Conservation (phyloP, 2,888 invertebrate species). For the Drosophila hamatofila region DNA sequence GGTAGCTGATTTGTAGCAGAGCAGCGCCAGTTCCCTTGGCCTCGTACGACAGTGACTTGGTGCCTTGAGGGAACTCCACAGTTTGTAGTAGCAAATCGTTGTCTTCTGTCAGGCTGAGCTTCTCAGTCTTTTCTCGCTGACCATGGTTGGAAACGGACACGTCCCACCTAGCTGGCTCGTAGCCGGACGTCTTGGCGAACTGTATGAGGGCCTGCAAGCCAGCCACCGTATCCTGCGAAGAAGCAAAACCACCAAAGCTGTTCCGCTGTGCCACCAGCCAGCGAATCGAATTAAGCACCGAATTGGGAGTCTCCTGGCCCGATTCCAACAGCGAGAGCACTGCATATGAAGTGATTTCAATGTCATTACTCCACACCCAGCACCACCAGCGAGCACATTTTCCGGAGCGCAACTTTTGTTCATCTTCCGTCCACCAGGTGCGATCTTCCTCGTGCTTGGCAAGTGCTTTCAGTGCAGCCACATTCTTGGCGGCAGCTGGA, state of each 20-base stretch:
- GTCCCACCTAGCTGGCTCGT: conserved; percentile 86
- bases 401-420: conserved; percentile 80
- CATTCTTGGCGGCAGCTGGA: conserved; percentile 87
- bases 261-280: conserved; percentile 91
- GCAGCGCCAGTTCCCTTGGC: conserved; percentile 93
- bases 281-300: conserved; percentile 86
- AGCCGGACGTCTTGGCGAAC: conserved; percentile 85
- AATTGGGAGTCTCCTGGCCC: conserved; percentile 69
- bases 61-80: conserved; percentile 86
- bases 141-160: conserved; percentile 87
- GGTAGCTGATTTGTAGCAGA: conserved; percentile 91
- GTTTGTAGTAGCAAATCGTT: conserved; percentile 94
- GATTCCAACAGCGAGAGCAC: conserved; percentile 80
- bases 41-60: conserved; percentile 89
- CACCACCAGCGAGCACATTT: conserved; percentile 83
- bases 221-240: conserved; percentile 92
- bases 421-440: conserved; percentile 92
- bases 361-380: conserved; percentile 83
- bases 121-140: conserved; percentile 76
- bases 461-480: conserved; percentile 86
- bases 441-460: conserved; percentile 87
- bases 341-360: conserved; percentile 79
- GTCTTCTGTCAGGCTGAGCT: conserved; percentile 89
- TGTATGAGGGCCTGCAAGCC: conserved; percentile 89
- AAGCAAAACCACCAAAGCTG: conserved; percentile 90